A percentile compares a stretch with the other conserved stretches of the same genome.
These are phyloP conservation scores for Pristiophorus japonicus DNA, from an alignment of 2,113 vertebrate genomes.

Conservation along the genomic window DNA sequence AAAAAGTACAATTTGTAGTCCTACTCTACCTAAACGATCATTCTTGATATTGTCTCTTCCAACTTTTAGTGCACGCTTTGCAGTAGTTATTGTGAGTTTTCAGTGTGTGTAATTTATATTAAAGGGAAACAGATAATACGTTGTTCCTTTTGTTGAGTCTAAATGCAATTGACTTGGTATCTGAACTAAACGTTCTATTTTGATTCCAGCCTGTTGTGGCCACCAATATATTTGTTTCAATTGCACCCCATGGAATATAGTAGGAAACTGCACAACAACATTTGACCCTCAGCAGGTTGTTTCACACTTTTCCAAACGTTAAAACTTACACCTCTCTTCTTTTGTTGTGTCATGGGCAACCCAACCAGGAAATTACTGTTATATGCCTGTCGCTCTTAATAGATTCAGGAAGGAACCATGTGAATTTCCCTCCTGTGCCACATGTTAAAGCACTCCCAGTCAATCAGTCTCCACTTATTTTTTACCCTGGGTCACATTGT, in stretches of 20 bases:
- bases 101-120: background rate
- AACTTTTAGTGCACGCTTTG: background rate
- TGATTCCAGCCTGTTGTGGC: background rate
- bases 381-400: slow-evolving; percentile 10
- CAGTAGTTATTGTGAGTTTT: background rate
- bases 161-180: background rate
- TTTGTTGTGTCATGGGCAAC: background rate
- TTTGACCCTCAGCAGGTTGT: background rate
- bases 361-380: background rate
- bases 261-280: background rate
- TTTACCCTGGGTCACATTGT: background rate
- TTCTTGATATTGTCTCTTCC: background rate
- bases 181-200: background rate
- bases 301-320: background rate
- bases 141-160: background rate
- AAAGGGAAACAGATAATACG: background rate
- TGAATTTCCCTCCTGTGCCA: background rate
- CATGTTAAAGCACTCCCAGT: too few relatives aligned
- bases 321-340: background rate
- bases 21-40: background rate
- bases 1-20: background rate
- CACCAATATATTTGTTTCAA: background rate
- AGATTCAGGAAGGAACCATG: slow-evolving; percentile 19
- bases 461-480: background rate
- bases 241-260: background rate